These are phyloP conservation scores for Cyclina sinensis DNA, from an alignment of 1,140 invertebrate genomes.

Conservation along the genomic window DNA sequence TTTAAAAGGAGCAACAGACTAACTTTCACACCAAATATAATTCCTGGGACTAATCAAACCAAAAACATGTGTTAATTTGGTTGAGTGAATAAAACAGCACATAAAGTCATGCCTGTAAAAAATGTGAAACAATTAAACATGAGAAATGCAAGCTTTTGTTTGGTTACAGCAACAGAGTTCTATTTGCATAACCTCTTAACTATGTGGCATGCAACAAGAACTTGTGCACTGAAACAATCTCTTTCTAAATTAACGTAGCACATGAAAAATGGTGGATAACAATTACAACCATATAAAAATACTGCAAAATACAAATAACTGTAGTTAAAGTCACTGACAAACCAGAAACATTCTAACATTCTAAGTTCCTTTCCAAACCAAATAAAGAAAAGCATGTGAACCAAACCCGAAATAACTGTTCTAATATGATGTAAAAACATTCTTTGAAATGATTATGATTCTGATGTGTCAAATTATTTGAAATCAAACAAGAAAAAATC, in stretches of 20 bases:
- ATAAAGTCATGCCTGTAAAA: conserved; percentile 7
- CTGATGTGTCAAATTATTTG: background rate
- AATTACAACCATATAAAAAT: background rate
- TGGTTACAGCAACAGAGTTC: too few species aligned
- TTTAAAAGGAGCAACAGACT: too few species aligned
- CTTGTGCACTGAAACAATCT: too few species aligned
- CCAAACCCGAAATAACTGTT: background rate
- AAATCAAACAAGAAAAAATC: background rate
- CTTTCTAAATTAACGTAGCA: background rate
- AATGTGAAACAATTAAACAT: background rate
- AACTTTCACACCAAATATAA: too few species aligned
- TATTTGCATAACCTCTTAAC: too few species aligned
- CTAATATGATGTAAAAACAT: background rate
- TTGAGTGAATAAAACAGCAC: background rate
- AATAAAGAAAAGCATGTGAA: background rate
- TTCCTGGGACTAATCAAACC: too few species aligned
- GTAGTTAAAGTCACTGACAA: background rate
- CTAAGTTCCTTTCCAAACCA: too few species aligned
- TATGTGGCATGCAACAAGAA: too few species aligned
- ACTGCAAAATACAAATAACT: conserved; percentile 14
- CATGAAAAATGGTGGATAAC: background rate
- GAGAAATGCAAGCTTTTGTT: background rate
- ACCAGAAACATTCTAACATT: too few species aligned
- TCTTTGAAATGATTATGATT: conserved; percentile 5
- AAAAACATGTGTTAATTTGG: too few species aligned